A percentile compares a stretch with the other conserved stretches of the same genome.
Evolutionary conservation across 2,113 vertebrate species (phyloP).

Genomic region (Acrocephalus arundinaceus): DNA sequence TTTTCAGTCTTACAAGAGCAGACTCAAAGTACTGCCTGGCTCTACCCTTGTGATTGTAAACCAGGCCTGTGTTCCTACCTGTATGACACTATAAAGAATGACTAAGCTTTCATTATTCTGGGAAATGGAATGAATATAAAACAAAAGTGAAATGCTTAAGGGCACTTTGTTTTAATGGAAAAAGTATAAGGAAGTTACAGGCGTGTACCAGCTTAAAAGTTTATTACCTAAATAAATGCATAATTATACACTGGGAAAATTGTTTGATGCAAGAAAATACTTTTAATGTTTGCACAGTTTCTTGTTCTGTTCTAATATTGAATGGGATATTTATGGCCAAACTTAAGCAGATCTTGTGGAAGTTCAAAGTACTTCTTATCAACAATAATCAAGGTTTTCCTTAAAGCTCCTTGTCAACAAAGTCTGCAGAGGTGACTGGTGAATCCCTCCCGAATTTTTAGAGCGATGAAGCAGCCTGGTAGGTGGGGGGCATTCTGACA

Average conservation of each 20-base stretch:
- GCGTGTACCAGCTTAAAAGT: constrained; percentile 19
- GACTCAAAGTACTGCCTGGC: background rate
- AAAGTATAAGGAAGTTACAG: constrained; percentile 41
- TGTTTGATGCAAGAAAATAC: background rate
- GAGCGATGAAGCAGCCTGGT: background rate
- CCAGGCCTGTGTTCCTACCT: constrained; percentile 5
- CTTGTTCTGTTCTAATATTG: background rate
- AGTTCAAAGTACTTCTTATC: background rate
- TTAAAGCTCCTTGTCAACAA: background rate
- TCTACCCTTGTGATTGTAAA: background rate
- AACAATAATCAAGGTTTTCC: background rate
- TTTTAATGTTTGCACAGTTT: background rate
- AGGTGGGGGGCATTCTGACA: background rate
- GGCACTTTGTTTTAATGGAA: constrained; percentile 19
- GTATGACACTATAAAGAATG: background rate
- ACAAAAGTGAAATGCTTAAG: background rate
- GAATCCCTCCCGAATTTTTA: fast-evolving
- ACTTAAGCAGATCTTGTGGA: background rate
- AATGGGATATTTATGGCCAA: background rate
- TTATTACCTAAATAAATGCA: constrained; percentile 43
- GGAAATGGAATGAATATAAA: constrained; percentile 37
- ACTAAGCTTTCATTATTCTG: constrained; percentile 55
- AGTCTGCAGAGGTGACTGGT: background rate
- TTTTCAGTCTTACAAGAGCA: background rate
- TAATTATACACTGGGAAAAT: constrained; percentile 25